Percentiles rank a stretch among this genome's conserved stretches.
phyloP scores from a whole-genome alignment of 2,113 vertebrate genomes.

The Craseonycteris thonglongyai region DNA sequence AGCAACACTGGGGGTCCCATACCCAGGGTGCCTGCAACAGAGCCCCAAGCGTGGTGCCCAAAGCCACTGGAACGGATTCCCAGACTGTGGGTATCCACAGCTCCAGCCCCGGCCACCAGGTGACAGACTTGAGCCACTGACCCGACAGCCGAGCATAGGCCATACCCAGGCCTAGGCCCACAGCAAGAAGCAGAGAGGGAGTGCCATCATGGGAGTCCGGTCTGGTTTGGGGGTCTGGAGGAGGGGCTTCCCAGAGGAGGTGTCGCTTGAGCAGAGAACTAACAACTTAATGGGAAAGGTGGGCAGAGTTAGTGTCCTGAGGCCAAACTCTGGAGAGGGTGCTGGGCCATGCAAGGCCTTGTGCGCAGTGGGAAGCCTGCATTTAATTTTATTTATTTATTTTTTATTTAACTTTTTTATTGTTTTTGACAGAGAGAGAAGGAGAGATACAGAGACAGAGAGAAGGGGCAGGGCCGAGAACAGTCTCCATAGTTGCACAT shows the following conservation, averaged over 20 bases:
- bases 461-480: too few species aligned
- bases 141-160: background rate
- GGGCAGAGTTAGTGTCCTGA: background rate
- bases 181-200: rapidly evolving
- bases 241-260: background rate
- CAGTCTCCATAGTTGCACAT: too few species aligned
- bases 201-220: rapidly evolving
- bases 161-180: rapidly evolving
- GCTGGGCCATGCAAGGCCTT: too few species aligned
- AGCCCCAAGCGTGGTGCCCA: background rate
- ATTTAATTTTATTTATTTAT: background rate
- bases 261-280: background rate
- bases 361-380: background rate
- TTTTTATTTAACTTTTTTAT: too few species aligned
- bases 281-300: background rate
- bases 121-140: slow-evolving; percentile 11
- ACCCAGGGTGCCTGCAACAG: too few species aligned
- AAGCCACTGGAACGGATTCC: background rate
- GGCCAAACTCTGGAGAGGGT: background rate
- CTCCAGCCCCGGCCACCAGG: background rate
- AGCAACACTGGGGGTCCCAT: background rate
- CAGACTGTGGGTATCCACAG: background rate
- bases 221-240: background rate
- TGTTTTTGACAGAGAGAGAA: too few species aligned
- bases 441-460: too few species aligned